Base-by-base conservation (phyloP, 2,888 invertebrate genomes). In the Hedya salicella region DNA sequence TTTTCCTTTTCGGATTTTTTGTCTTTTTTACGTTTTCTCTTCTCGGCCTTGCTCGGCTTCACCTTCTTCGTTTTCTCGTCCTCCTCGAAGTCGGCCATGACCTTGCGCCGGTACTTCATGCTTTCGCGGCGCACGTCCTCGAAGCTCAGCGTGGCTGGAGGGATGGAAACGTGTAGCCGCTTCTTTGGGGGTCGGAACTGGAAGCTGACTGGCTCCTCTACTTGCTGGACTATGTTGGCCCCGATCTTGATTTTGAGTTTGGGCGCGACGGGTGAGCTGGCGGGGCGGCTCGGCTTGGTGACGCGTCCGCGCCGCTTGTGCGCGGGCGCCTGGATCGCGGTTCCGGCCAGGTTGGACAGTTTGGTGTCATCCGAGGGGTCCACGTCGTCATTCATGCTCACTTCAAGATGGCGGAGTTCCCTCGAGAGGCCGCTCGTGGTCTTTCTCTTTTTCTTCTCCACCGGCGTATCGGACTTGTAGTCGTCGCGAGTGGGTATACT, bases 401-500 rank as follows among this genome's bases (percentile, higher is more conserved):
- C 88, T 77, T 95, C 95, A 30, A 95, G 82, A 62, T 95, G 95
- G 39, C 95, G 88, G 70, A 95, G 78, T 77, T 96, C 95, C 32
- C 95, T 88, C 3, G 93, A 89, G 14, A 94, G 77, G 1, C 92
- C 93, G 42, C 93, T 88, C 48, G 93, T 83, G 39, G 91, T 85
- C 66, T 94, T 93, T 64, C 94, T 93, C 63, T 95, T 93, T 77
- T 96, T 96, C 83, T 96, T 96, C 77, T 95, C 94, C 73, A 94
- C 91, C 40, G 94, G 94, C 0, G 94, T 93, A 61, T 96, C 95
- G 2, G 93, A 91, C 77, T 96, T 95, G 78, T 97, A 97, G 79
- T 97, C 97, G 71, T 97, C 97, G 72, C 96, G 94, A 0, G 97
- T 97, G 1, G 97, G 97, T 77, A 97, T 96, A 68, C 95, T 95